These are phyloP conservation scores for Camptogramma bilineatum DNA, from an alignment of 2,888 invertebrate genomes.

Conservation along the genomic window DNA sequence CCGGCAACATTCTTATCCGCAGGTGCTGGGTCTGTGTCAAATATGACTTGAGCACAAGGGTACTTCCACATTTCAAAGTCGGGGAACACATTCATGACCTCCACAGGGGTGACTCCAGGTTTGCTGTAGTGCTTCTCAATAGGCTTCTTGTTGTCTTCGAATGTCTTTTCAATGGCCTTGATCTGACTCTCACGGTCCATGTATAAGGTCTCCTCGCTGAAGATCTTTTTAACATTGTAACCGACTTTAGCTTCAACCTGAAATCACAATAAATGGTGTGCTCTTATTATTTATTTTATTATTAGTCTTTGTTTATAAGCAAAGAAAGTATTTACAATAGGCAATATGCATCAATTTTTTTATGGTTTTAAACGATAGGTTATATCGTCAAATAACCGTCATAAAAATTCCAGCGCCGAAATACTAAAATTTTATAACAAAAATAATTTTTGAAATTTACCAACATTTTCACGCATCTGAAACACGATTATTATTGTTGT, in stretches of 20 bases:
- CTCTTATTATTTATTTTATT: no score
- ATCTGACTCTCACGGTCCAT: slow-evolving; percentile 99
- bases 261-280: slow-evolving; percentile 31
- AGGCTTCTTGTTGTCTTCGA: slow-evolving; percentile 93
- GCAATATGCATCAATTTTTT: no score
- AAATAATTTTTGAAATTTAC: no score
- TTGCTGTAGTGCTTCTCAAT: slow-evolving; percentile 98
- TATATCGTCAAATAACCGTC: no score
- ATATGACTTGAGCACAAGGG: slow-evolving; percentile 99
- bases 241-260: slow-evolving; percentile 99
- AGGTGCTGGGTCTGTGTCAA: slow-evolving; percentile 99
- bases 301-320: no score
- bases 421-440: no score
- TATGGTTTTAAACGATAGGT: no score
- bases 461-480: no score
- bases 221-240: slow-evolving; percentile 97
- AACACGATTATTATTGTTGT: no score
- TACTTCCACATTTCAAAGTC: slow-evolving; percentile 99
- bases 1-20: slow-evolving; percentile 93
- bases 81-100: slow-evolving; percentile 94
- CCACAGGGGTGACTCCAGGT: slow-evolving; percentile 96
- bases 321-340: no score
- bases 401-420: no score
- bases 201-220: slow-evolving; percentile 96
- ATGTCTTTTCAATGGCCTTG: slow-evolving; percentile 98